Evolutionary conservation across 2,113 vertebrate species (phyloP), one percentile per base, ranked within the genome.

Genomic region (Varanus salvator): DNA sequence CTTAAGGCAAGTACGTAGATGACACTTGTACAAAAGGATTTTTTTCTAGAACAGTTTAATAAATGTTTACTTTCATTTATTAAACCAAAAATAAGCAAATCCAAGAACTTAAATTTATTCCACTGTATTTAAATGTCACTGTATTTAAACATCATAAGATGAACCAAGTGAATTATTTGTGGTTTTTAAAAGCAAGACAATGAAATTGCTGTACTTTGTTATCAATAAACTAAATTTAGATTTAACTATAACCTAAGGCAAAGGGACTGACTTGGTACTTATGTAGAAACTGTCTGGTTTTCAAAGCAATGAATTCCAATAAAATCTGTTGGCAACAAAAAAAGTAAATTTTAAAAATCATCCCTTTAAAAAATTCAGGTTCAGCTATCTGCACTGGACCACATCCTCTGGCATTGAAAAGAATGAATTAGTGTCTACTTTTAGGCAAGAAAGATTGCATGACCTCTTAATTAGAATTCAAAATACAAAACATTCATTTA

Each of bases 31-130:
- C 29, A 71, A 60, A 23, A 75, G 66, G 31, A 90, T 64, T 82
- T 88, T n/a, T 38, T 91, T 93, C 82, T 57, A 68, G 92, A 90
- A 90, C 84, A 84, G 74, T 57, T 85, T 82, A 91, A 44, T 44
- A 44, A 44, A 44, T 85, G 91, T 77, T 25, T 82, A 90, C 66
- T 92, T 86, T 76, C 76, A 71, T 85, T 29, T 68, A 6, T 82
- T 19, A 82, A 82, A 83, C 21, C 2, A 66, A 77, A 81, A 80
- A 91, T 88, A 48, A 66, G 89, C 71, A 81, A 90, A 91, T 87
- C 48, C 29, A 0, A 38, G n/a, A 52, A 31, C 44, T 38, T 48
- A 34, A 6, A 1, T 92, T 77, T 23, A 92, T 11, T 29, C 86
- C 25, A 78, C 0, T 0, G 44, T 77, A 7, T 48, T 80, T 29